These are phyloP conservation scores for Drosophila hydei DNA, from an alignment of 1,140 invertebrate genomes.

Conservation along the genomic window DNA sequence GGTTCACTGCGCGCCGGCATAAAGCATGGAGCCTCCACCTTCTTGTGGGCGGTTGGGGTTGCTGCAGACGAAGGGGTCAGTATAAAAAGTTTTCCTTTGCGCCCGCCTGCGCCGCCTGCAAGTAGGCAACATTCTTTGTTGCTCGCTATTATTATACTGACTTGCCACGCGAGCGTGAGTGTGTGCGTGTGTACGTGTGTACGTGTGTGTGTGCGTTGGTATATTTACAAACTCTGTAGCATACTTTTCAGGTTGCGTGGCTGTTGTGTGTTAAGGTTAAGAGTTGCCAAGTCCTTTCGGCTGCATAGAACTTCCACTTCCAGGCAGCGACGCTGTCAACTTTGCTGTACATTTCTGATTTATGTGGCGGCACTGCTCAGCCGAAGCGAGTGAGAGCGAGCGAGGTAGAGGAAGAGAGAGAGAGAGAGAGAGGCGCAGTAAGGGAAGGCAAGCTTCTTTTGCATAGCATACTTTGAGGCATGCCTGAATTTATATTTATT, in stretches of 20 bases:
- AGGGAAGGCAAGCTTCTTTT: neutral
- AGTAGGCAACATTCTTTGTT: constrained; percentile 76
- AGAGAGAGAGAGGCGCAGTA: neutral
- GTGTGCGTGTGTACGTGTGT: constrained; percentile 18
- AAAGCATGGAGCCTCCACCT: constrained; percentile 25
- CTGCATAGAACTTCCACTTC: constrained; percentile 24
- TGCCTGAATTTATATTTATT: constrained; percentile 28
- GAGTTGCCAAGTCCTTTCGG: constrained; percentile 56
- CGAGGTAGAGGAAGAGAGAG: neutral
- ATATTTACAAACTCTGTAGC: constrained; percentile 69
- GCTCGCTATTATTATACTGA: constrained; percentile 75
- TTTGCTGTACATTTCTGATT: constrained; percentile 73
- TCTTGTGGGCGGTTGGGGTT: constrained; percentile 1
- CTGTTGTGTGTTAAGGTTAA: constrained; percentile 73
- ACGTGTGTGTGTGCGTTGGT: constrained; percentile 28
- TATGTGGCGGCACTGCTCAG: constrained; percentile 62
- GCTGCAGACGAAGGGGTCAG: constrained; percentile 9
- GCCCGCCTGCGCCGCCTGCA: constrained; percentile 63
- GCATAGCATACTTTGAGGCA: constrained; percentile 43
- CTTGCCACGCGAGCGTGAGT: constrained; percentile 42
- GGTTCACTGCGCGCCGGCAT: constrained; percentile 31
- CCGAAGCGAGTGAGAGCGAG: neutral
- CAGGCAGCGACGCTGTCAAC: constrained; percentile 55
- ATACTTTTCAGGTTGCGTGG: constrained; percentile 74
- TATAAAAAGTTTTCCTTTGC: constrained; percentile 64